phyloP scores from a whole-genome alignment of 2,113 vertebrate species.

The Entelurus aequoreus region DNA sequence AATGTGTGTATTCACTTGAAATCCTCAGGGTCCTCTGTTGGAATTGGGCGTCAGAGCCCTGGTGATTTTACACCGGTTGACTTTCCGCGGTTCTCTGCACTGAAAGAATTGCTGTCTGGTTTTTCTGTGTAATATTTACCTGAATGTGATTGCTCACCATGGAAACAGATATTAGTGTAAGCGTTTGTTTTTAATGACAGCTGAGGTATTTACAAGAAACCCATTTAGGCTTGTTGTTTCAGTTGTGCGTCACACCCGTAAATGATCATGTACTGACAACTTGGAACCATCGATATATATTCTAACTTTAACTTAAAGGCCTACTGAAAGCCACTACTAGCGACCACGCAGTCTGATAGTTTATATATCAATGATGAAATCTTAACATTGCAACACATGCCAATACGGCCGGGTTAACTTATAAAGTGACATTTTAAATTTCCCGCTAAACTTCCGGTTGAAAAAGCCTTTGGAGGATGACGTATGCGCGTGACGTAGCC shows the following conservation, averaged over 20 bases:
- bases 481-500: no score
- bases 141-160: conserved; percentile 17
- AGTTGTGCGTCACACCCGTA: background rate
- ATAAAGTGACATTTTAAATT: no score
- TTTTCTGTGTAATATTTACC: conserved; percentile 25
- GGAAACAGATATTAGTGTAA: conserved; percentile 24
- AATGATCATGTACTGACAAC: background rate
- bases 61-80: conserved; percentile 44
- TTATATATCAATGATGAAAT: no score
- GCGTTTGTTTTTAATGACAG: conserved; percentile 31
- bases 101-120: conserved; percentile 63
- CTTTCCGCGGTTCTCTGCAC: conserved; percentile 49
- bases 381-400: no score
- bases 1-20: conserved; percentile 47
- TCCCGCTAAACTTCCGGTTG: no score
- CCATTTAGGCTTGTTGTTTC: background rate
- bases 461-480: no score
- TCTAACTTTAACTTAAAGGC: background rate
- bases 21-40: conserved; percentile 40
- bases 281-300: background rate
- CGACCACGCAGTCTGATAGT: no score
- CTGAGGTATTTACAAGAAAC: conserved; percentile 5
- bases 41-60: conserved; percentile 42
- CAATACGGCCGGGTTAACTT: no score
- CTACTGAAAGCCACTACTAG: no score